Base-by-base conservation (phyloP, 1,140 invertebrate species). In the Saxidomus purpurata region DNA sequence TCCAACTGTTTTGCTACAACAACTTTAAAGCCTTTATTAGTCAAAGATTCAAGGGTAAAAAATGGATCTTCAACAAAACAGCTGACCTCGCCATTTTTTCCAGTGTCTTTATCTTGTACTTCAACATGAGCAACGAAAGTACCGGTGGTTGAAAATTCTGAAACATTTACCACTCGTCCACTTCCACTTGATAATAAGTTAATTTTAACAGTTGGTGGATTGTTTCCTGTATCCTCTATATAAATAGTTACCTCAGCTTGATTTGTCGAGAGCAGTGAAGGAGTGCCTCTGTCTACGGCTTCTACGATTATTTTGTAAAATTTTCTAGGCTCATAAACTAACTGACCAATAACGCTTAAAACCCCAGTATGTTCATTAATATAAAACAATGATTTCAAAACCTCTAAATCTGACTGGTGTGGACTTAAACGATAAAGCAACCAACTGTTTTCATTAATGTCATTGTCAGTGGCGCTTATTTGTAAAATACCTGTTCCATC, bases 191-290 rank as follows among this genome's bases (percentile, higher is more conserved):
- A 88, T 11, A 95, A 89, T 0, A 91, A 92, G 34, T 91, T 93
- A 22, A 95, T 87, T 0, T 98, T 97, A 93, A 99, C 99, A 82
- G 97, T 97, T 0, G 99, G 99, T 0, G 97, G 96, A 94, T 99
- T 99, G 94, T 99, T 99, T 93, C 99, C 99, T 90, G 98, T 98
- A 95, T 99, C 99, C 90, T 97, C 96, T 0, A 99, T 96, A 25
- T 87, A 80, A n/a, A 96, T 87, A 17, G 95, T 96, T 47, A 99
- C 96, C 49, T 96, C 96, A 19, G 98, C 96, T 25, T 97, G 97
- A 0, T 87, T 87, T 17, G 89, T 38, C 36, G 97, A 93, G 13
- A 9, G 95, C 87, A 59, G 94, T 90, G 74, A 95, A 59, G 95
- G 97, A 4, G 91, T 92, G 0, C 96, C 96, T 17, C 95, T 91